Conservation (phyloP, 2,888 invertebrate species). For the Celastrina argiolus region DNA sequence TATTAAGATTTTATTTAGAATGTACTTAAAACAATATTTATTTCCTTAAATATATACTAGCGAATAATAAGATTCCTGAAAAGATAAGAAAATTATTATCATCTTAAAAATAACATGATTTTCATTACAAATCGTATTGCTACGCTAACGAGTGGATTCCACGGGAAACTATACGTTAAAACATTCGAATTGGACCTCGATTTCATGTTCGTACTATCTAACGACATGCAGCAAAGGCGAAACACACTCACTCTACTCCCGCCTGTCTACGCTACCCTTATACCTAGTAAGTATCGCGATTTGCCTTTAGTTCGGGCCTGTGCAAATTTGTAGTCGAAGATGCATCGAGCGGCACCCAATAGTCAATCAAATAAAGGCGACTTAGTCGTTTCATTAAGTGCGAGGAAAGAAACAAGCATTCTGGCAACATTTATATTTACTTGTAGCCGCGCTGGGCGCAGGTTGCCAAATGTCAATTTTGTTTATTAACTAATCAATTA, state of each 20-base stretch:
- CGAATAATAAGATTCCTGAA: conserved; percentile 70
- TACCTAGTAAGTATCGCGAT: conserved; percentile 23
- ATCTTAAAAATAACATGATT: conserved; percentile 72
- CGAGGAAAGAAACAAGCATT: not conserved
- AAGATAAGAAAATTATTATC: conserved; percentile 62
- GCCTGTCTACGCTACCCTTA: conserved; percentile 23
- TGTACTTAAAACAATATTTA: conserved; percentile 63
- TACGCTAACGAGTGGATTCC: conserved; percentile 50
- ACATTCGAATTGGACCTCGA: conserved; percentile 75
- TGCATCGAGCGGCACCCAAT: not conserved
- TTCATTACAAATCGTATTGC: conserved; percentile 57
- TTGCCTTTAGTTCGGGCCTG: conserved; percentile 21
- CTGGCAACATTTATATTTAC: not conserved
- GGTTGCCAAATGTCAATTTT: not conserved
- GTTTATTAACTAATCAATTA: not conserved
- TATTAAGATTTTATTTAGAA: conserved; percentile 68
- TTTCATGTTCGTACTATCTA: conserved; percentile 70
- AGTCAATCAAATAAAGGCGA: not conserved
- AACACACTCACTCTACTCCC: conserved; percentile 32
- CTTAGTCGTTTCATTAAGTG: not conserved
- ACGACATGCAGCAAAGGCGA: conserved; percentile 50
- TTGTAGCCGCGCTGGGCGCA: not conserved
- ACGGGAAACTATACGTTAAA: conserved; percentile 60
- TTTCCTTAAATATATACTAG: conserved; percentile 72
- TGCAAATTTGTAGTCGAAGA: conserved; percentile 16